phyloP scores from a whole-genome alignment of 2,888 invertebrate species.

The Cephus pulcher region DNA sequence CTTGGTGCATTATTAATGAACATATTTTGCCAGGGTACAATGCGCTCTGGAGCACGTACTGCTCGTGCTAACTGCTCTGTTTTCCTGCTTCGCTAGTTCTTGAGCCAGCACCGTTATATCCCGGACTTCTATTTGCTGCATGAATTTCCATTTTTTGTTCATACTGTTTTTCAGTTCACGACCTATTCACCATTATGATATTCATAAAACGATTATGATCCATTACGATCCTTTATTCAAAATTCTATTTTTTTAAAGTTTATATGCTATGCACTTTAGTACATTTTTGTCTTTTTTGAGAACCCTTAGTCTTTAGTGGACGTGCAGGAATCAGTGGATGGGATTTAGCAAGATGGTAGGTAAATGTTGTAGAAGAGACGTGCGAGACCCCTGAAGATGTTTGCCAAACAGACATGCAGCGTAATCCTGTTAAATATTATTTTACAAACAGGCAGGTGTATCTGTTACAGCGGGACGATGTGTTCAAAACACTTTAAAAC shows the following conservation, averaged over 20 bases:
- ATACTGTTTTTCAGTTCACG: background rate
- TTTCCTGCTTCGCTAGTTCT: conserved; percentile 15
- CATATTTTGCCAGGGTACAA: conserved; percentile 41
- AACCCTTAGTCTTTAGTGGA: background rate
- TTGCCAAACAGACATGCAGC: conserved; percentile 21
- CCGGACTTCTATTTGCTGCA: background rate
- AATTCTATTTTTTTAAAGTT: background rate
- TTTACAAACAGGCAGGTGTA: conserved; percentile 22
- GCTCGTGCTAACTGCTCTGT: conserved; percentile 49
- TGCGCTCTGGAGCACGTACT: conserved; percentile 47
- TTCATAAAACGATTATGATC: background rate
- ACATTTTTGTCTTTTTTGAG: background rate
- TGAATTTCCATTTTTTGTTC: background rate
- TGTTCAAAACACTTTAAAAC: conserved; percentile 19
- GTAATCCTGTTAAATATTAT: conserved; percentile 22
- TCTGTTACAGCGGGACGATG: conserved; percentile 17
- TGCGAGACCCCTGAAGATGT: conserved; percentile 14
- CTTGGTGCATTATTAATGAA: conserved; percentile 26
- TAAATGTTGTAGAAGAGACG: conserved; percentile 5
- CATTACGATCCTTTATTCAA: background rate
- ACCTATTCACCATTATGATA: background rate
- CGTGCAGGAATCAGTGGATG: background rate
- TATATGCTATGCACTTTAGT: background rate
- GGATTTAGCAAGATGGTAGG: background rate
- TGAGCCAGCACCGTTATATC: background rate